phyloP scores from a whole-genome alignment of 2,113 vertebrate genomes.

The Rostratula benghalensis region DNA sequence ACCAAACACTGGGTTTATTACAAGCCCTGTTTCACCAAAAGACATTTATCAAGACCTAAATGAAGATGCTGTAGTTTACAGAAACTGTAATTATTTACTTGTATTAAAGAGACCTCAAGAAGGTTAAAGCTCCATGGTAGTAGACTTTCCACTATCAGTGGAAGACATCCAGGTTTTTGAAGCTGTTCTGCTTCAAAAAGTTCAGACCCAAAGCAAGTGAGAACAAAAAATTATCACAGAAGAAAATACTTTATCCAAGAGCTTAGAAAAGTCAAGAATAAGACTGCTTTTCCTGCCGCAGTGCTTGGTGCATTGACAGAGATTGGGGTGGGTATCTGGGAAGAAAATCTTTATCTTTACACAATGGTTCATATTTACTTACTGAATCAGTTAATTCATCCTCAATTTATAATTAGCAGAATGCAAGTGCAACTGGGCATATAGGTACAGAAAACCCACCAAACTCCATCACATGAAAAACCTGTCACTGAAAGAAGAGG shows the following conservation, averaged over 20 bases:
- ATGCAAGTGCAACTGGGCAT: background rate
- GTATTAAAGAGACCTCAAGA: background rate
- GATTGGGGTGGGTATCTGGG: fast-evolving
- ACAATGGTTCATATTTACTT: background rate
- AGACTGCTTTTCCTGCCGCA: background rate
- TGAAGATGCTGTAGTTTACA: background rate
- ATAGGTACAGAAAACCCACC: background rate
- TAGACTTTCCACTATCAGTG: background rate
- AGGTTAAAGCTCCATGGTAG: background rate
- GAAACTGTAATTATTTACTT: background rate
- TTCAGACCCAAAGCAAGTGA: background rate
- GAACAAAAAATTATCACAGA: background rate
- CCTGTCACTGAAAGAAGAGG: background rate
- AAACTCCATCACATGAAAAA: background rate
- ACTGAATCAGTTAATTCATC: background rate
- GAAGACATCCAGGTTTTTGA: background rate
- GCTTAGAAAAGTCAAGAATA: background rate
- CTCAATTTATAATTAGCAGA: background rate
- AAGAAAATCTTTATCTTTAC: background rate
- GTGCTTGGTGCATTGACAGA: background rate
- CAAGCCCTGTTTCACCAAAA: background rate
- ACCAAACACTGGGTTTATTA: background rate
- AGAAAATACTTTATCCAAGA: background rate
- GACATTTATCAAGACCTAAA: background rate
- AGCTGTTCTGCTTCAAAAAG: background rate